Evolutionary conservation across 2,113 vertebrate genomes (phyloP).

Genomic region (Podarcis muralis): DNA sequence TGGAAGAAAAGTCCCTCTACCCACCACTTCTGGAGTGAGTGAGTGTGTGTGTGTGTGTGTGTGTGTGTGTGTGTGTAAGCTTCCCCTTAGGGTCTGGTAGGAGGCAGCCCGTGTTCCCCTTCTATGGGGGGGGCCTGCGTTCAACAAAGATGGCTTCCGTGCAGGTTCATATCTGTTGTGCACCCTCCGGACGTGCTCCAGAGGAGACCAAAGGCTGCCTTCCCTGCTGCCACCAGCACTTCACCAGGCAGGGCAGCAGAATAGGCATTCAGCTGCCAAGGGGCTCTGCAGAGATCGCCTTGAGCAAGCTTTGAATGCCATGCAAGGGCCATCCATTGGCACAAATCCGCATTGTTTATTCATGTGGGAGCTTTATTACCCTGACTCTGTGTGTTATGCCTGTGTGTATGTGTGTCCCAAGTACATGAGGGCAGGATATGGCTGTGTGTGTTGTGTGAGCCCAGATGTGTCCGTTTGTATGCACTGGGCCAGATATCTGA

Average conservation of each 20-base stretch:
- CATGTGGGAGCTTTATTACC: background rate
- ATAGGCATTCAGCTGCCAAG: background rate
- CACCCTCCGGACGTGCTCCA: too few species aligned
- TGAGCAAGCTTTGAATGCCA: background rate
- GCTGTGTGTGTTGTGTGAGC: too few species aligned
- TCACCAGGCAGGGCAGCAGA: background rate
- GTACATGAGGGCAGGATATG: too few species aligned
- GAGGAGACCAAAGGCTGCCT: background rate
- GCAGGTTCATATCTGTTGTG: background rate
- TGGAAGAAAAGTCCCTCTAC: background rate
- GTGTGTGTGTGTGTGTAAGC: background rate
- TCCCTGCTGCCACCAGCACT: background rate
- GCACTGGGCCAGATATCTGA: background rate
- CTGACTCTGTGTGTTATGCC: background rate
- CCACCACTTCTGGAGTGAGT: too few species aligned
- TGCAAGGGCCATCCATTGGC: background rate
- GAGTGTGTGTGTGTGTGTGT: background rate
- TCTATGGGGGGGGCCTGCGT: too few species aligned
- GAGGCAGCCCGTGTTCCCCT: background rate
- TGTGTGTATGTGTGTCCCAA: too few species aligned
- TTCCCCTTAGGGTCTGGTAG: too few species aligned
- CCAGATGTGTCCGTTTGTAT: too few species aligned
- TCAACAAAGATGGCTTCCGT: background rate
- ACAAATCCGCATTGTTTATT: background rate
- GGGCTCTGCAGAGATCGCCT: background rate